Conservation (phyloP, 2,888 invertebrate species). For the Drosophila koepferae region DNA sequence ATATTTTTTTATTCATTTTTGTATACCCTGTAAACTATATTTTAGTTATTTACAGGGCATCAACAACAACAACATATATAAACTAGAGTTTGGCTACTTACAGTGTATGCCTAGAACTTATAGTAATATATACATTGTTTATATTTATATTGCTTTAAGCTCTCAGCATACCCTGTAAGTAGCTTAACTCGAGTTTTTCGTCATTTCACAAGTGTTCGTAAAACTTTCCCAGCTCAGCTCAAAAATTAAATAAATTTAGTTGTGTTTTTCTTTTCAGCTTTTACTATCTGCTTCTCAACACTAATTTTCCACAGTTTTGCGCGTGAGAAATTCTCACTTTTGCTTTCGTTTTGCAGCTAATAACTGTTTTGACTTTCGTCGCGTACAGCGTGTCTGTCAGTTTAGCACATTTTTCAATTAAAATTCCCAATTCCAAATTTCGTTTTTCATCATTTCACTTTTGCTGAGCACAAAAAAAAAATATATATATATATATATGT, state of each 20-base stretch:
- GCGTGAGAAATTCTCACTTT: constrained; percentile 6
- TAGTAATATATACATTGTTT: too few species aligned
- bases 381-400: constrained; percentile 16
- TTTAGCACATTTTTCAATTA: not conserved
- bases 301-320: not conserved
- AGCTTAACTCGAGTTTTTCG: not conserved
- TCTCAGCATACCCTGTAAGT: not conserved
- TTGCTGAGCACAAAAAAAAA: not conserved
- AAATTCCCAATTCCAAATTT: not conserved
- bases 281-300: not conserved
- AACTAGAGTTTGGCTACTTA: too few species aligned
- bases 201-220: not conserved
- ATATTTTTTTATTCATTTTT: too few species aligned
- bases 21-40: too few species aligned
- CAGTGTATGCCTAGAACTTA: too few species aligned
- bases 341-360: constrained; percentile 3
- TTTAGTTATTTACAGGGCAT: too few species aligned
- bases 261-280: not conserved
- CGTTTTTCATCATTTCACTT: constrained; percentile 2
- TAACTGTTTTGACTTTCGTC: not conserved
- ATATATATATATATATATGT: not conserved
- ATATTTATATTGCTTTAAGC: too few species aligned
- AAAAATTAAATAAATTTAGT: not conserved
- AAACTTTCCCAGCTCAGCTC: not conserved
- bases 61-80: too few species aligned